Conservation (phyloP, 2,888 invertebrate genomes). For the Melanargia galathea region DNA sequence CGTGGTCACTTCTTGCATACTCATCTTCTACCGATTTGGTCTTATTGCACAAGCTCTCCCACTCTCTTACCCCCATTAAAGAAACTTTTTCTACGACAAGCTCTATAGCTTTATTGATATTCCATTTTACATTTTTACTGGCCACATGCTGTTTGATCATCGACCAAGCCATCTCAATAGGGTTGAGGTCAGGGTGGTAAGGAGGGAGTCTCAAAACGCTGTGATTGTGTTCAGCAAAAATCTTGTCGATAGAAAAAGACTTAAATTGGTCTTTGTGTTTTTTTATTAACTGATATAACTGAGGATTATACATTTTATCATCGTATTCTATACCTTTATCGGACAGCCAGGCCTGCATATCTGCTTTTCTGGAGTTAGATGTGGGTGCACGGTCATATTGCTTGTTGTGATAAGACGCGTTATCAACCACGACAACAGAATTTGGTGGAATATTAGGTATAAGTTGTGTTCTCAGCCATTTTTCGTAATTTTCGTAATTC, state of each 20-base stretch:
- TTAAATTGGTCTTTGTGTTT: conserved; percentile 38
- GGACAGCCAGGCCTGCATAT: conserved; percentile 38
- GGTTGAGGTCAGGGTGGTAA: conserved; percentile 44
- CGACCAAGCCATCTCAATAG: conserved; percentile 37
- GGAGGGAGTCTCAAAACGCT: conserved; percentile 42
- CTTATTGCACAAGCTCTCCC: no score
- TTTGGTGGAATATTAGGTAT: conserved; percentile 43
- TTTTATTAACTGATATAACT: conserved; percentile 41
- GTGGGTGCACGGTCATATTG: conserved; percentile 19
- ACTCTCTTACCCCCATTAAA: no score
- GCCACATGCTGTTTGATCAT: no score
- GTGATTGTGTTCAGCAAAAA: conserved; percentile 36
- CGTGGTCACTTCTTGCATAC: no score
- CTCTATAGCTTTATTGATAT: no score
- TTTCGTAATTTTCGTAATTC: conserved; percentile 39
- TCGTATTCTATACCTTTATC: conserved; percentile 35
- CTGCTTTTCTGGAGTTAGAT: conserved; percentile 37
- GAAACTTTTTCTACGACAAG: no score
- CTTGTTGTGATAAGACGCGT: no score
- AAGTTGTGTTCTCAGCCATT: conserved; percentile 45
- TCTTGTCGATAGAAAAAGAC: conserved; percentile 37
- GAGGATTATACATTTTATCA: conserved; percentile 35
- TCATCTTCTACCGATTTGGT: no score
- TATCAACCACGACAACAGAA: conserved; percentile 26
- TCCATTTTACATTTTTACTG: no score